Evolutionary conservation across 2,888 invertebrate genomes (phyloP), one percentile per base, ranked within the genome.

Genomic region (Xestobium rufovillosum): DNA sequence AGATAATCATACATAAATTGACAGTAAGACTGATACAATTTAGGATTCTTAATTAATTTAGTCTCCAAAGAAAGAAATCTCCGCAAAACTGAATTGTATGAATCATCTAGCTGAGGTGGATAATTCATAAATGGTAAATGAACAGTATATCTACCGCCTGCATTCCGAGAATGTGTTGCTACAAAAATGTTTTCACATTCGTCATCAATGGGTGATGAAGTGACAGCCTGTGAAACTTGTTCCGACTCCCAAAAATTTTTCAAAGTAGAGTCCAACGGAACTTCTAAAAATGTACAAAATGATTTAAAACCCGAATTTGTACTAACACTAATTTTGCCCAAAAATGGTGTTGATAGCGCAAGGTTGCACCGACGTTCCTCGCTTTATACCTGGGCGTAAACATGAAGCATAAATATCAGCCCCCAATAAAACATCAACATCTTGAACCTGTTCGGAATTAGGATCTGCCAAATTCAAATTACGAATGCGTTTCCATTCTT

Each of bases 1-100:
- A 37, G 9, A 14, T 33, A 34, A 37, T 37, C 37, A 13, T 12
- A 10, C 33, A 37, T 33, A 26, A 37, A 31, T 13, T 37, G 26
- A 37, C 11, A 13, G 15, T 37, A 37, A 14, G 12, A 13, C 25
- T 14, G 3, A 3, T n/a, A 3, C 2, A 37, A 4, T 13, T 34
- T 11, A 3, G 4, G 26, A 26, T 37, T 12, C 15, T 11, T 34
- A 14, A 14, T 1, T 15, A 37, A 26, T 9, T 19, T 16, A 25
- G n/a, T 25, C 26, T 37, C 33, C 14, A 37, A 14, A 8, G 36
- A 36, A n/a, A 26, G 14, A 13, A 37, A 37, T 17, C 33, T 14
- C 8, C 30, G 34, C 3, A 32, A 3, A 6, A 32, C 32, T 8
- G 13, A 25, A 6, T 37, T 27, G 3, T 14, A n/a, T 3, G 36